Evolutionary conservation across 2,797 vertebrate species (phyloP), one percentile per base, ranked within the genome.

Genomic region (Esox masquinongy): DNA sequence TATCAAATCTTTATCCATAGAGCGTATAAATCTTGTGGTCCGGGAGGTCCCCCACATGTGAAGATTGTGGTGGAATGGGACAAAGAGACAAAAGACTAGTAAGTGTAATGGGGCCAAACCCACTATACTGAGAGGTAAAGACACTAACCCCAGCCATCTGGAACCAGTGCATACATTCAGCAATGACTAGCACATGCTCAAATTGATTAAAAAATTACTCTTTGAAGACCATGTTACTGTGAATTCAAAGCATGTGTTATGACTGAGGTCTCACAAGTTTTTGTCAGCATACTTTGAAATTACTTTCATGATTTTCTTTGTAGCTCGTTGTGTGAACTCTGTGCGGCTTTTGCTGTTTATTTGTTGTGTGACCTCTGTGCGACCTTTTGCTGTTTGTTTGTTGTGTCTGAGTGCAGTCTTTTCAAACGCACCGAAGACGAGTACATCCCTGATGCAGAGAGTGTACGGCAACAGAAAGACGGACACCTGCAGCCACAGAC

Each of bases 61-160:
- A 99, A 99, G 88, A 93, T 99, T 69, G 96, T 99, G 36, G 97
- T 99, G 16, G 98, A 99, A 83, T 99, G 98, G 98, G 98, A 99
- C 93, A 97, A 97, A 85, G 98, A 99, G 89, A 99, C 97, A 17
- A 99, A 97, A 91, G 97, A 99, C 87, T 97, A 96, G 98, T 99
- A 92, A 96, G 97, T 96, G 84, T 74, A 36, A 75, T 16, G 22
- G 24, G 22, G 22, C 56, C 22, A 24, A 24, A 24, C 2, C 3
- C 11, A 24, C 2, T 59, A 61, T 61, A 24, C 53, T 56, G 53
- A n/a, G 51, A 56, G 51, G 51, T 19, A 22, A 56, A 56, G 51
- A 56, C 51, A 22, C 51, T n/a, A 17, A 56, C 51, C 51, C n/a
- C 19, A 19, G 6, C n/a, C 51, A 56, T n/a, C 51, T 19, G 1